Base-by-base conservation (phyloP, 2,113 vertebrate genomes). In the Apus apus region DNA sequence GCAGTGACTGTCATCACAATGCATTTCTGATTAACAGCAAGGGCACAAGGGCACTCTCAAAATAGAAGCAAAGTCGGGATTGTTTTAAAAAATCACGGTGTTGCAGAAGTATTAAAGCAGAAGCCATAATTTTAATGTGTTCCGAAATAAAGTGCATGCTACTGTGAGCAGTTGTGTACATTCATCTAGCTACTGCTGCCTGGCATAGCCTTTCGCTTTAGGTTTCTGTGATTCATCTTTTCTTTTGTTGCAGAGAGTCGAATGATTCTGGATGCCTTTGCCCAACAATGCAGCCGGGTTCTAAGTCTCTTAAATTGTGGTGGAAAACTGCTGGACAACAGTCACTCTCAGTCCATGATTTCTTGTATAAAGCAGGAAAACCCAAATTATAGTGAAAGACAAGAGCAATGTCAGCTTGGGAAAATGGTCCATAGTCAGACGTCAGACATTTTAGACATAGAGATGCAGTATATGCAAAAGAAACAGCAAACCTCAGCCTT, bases 281-380 rank as follows among this genome's bases (percentile, higher is more conserved):
- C 99, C 72, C 99, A 99, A 92, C 99, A 99, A 60, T 99, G 99
- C 97, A 99, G 99, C 96, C 98, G 99, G n/a, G 99, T 99, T 80
- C 98, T 99, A 92, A 99, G 98, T 95, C 99, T 99, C 76, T 98
- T 99, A 94, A 99, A 99, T 97, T 98, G 97, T 93, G 99, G 99
- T 68, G 99, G 99, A 72, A 99, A 99, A 83, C 98, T 99, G 66
- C 98, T 99, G 98, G 99, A 99, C 95, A 98, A 98, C 94, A 98
- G 78, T 73, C 98, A 97, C 65, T 95, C 99, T 67, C 98, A 98
- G 56, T 98, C 99, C 73, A 96, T 99, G 93, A 96, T 98, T 96
- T 98, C 99, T 62, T 98, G 98, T 84, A 98, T 99, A 93, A 99
- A 99, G 97, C 98, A 99, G 94, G 99, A 99, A 94, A 98, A 97